Evolutionary conservation across 2,113 vertebrate genomes (phyloP), one percentile per base, ranked within the genome.

Genomic region (Parus major): DNA sequence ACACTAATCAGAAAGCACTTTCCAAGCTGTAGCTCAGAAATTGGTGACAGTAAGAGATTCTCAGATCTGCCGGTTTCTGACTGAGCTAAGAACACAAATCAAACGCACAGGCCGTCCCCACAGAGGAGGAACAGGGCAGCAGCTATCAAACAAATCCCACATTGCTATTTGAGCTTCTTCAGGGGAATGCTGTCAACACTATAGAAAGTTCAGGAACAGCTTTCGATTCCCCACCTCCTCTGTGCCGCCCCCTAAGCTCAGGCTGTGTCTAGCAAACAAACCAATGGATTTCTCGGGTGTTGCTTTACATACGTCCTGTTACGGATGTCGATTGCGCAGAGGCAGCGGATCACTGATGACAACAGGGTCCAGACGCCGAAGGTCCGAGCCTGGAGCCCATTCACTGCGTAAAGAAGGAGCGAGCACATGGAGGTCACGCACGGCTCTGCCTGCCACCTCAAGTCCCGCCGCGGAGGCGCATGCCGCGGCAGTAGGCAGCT

Each of bases 331-430:
- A 99, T 97, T 92, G 99, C 99, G 84, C 99, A 99, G 85, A 98
- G 97, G 42, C 98, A 99, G 87, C 99, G 99, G 82, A 99, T 98
- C 93, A 99, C 98, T 0, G 99, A 99, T 0, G 99, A 98, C n/a
- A 99, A 96, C 90, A 99, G 95, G 0, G 99, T 99, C 99, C 99
- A 99, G 77, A 99, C 98, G 36, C 99, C 99, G 92, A 99, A 99
- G 27, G 98, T 99, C 77, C 99, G 98, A 88, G 99, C 99, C 90
- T 99, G 99, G 80, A 99, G 99, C 70, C 98, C 99, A 59, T 99
- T 99, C 92, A 99, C 99, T 99, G 90, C 44, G 84, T 15, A 95
- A 44, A 19, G 57, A 90, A 85, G 50, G 20, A 70, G 83, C 85
- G 44, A 75, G 64, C 28, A 82, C 33, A 83, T 68, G 69, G 70